Evolutionary conservation across 2,888 invertebrate species (phyloP), one percentile per base, ranked within the genome.

Genomic region (Hydropsyche betteni): DNA sequence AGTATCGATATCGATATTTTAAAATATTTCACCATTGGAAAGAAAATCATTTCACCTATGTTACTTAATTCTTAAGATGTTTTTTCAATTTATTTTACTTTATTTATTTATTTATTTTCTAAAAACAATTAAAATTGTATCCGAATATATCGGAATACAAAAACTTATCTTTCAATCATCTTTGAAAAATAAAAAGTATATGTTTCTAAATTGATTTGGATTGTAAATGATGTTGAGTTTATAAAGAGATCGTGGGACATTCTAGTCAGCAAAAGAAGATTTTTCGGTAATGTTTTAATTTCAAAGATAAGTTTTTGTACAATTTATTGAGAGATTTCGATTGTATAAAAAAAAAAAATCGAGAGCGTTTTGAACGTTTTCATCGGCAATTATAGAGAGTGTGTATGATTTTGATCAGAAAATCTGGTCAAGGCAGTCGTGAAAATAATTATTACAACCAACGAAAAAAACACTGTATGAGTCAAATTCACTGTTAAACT

Each of bases 61-160:
- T 58, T 58, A 58, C 24, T 58, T 58, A 58, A 16, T 58, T 58
- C 8, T 14, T 58, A 58, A 8, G 58, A 24, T 14, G 2, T 58
- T 58, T 2, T 58, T 58, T 8, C 24, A 58, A 58, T 24, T 58
- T 4, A 24, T 16, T 58, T 2, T 12, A 53, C 53, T n/a, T 12
- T 58, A 58, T 58, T 58, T 58, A 58, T 58, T 58, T 58, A 58
- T 58, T 58, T 58, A 58, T 58, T 58, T 58, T 58, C 16, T 16
- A 58, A 58, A 58, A 16, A n/a, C 12, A 53, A 53, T 10, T 5
- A 53, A 58, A 58, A 16, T 24, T 24, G 8, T 58, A 14, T n/a
- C 8, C 16, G 8, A 58, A 16, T 16, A 58, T 58, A 58, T 24
- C 16, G 8, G n/a, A 44, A 16, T 24, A 58, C 58, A 58, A 58